Evolutionary conservation across 2,888 invertebrate genomes (phyloP), one percentile per base, ranked within the genome.

Genomic region (Conus canariensis): DNA sequence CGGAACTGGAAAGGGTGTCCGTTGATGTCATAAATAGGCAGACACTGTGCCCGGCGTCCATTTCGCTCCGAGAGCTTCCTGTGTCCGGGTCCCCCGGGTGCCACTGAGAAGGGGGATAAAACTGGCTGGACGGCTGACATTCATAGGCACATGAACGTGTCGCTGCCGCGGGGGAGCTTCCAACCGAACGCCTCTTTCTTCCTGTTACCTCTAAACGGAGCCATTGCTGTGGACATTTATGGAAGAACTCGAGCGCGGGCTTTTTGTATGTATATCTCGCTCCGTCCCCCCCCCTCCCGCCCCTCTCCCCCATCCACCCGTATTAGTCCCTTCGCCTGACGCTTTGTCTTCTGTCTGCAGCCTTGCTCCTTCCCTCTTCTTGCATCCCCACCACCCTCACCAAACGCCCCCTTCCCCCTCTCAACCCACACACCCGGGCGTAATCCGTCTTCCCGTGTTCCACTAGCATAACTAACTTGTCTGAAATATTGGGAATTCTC

Each of bases 71-170:
- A 74, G 8, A 74, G 74, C 10, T 74, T 74, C 74, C 74, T 74
- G 74, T n/a, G n/a, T 9, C 74, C 9, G n/a, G 25, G 22, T 74
- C 25, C 74, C 74, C 9, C 6, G 74, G n/a, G 74, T 74, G 74
- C 74, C n/a, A 74, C n/a, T n/a, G 74, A n/a, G n/a, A 45, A 45
- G 45, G 74, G 74, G n/a, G 74, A 74, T 74, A 74, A 74, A 74
- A 25, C 45, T 74, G 74, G 74, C 74, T 9, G 3, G 74, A 74
- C 74, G n/a, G 9, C 74, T 74, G 74, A 74, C 74, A 74, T 22
- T 74, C 74, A 74, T 74, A n/a, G 74, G 74, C 74, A n/a, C 74
- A n/a, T 74, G 74, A 74, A 74, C 10, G 74, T 74, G 74, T n/a
- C 74, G n/a, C n/a, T 74, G 74, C 9, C 10, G 3, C n/a, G 74